Percentiles rank a stretch among this genome's conserved stretches.
phyloP scores from a whole-genome alignment of 2,113 vertebrate genomes.

The Hippocampus abdominalis region DNA sequence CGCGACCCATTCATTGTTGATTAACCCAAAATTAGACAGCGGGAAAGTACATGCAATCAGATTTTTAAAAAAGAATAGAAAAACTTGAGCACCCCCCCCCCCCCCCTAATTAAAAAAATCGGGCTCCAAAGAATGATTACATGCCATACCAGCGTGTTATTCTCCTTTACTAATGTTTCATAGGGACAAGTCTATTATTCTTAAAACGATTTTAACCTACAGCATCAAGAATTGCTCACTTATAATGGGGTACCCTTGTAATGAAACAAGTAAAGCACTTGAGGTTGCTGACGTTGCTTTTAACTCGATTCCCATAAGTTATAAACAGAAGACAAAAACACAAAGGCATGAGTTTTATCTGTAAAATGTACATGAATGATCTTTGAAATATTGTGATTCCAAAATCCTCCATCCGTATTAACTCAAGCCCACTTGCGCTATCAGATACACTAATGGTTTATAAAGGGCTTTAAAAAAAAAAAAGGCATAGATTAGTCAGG shows the following conservation, averaged over 20 bases:
- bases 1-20: not conserved
- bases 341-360: not conserved
- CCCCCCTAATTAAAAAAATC: too few relatives aligned
- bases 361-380: not conserved
- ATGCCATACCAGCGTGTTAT: not conserved
- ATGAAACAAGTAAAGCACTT: conserved; percentile 1
- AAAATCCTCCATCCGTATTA: not conserved
- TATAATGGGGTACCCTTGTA: not conserved
- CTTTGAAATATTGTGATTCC: not conserved
- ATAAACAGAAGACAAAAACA: not conserved
- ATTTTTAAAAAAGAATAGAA: too few relatives aligned
- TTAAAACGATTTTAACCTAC: not conserved
- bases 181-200: not conserved
- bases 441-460: not conserved
- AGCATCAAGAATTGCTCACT: not conserved
- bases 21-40: not conserved
- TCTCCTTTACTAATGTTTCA: not conserved
- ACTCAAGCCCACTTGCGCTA: not conserved
- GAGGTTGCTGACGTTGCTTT: conserved; percentile 1
- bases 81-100: too few relatives aligned
- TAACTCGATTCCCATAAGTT: not conserved
- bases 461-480: not conserved
- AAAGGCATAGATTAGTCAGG: not conserved
- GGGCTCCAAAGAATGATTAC: not conserved
- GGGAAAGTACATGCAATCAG: not conserved